Percentiles rank a stretch among this genome's conserved stretches.
phyloP scores from a whole-genome alignment of 2,888 invertebrate genomes.

The Stenotaenia linearis region DNA sequence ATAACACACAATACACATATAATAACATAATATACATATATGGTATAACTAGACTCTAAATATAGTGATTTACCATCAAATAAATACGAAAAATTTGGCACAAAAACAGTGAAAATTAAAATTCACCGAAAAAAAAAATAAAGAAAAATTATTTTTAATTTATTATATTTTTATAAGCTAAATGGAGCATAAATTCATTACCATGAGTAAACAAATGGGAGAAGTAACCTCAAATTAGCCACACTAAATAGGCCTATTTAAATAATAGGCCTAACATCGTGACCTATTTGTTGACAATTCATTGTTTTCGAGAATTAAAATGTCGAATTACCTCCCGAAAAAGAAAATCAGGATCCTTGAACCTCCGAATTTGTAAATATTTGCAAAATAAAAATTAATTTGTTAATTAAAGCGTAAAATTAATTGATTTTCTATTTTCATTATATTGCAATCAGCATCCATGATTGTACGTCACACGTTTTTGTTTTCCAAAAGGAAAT shows the following conservation, averaged over 20 bases:
- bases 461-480: neutral
- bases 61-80: too few relatives aligned
- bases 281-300: neutral
- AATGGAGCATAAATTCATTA: conserved; percentile 7
- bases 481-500: neutral
- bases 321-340: too few relatives aligned
- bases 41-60: too few relatives aligned
- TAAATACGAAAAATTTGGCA: neutral
- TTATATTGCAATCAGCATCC: neutral
- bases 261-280: neutral
- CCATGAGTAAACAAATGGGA: neutral
- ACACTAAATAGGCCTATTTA: neutral
- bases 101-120: conserved; percentile 3
- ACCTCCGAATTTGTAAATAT: neutral
- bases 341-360: neutral
- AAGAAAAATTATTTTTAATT: neutral
- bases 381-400: neutral
- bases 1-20: neutral
- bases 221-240: neutral
- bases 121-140: neutral
- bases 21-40: neutral
- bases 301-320: neutral
- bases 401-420: neutral
- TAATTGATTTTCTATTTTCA: neutral
- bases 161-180: neutral